Evolutionary conservation across 1,140 invertebrate species (phyloP), one percentile per base, ranked within the genome.

Genomic region (Atopsyche davidsoni): DNA sequence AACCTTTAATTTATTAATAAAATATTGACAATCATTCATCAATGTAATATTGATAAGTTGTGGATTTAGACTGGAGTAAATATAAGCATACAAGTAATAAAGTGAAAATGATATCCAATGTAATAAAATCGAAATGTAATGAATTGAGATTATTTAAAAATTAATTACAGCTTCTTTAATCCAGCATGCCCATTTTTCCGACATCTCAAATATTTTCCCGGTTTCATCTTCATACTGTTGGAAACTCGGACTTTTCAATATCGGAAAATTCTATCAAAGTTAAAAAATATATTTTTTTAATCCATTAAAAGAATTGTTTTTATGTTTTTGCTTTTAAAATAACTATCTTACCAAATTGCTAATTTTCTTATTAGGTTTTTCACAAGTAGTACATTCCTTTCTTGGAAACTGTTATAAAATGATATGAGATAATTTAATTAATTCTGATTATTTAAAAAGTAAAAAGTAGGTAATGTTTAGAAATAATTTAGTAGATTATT

Each of bases 201-300:
- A 32, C 36, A 46, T 38, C 45, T 46, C 32, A 46, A 46, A 23
- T 46, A 46, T 23, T 46, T 46, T 35, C 45, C 36, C 18, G 36
- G 45, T 11, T 24, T 21, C 17, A 35, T 38, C 25, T 46, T 35
- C n/a, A n/a, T n/a, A n/a, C n/a, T n/a, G n/a, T n/a, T n/a, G n/a
- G n/a, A n/a, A n/a, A n/a, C n/a, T n/a, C n/a, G n/a, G n/a, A n/a
- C n/a, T n/a, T n/a, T n/a, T n/a, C n/a, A n/a, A n/a, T n/a, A n/a
- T n/a, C n/a, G n/a, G n/a, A n/a, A n/a, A n/a, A n/a, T n/a, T n/a
- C n/a, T n/a, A n/a, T n/a, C n/a, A n/a, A n/a, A n/a, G n/a, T n/a
- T n/a, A n/a, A n/a, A n/a, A n/a, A n/a, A n/a, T n/a, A n/a, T n/a
- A n/a, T n/a, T n/a, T n/a, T n/a, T n/a, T n/a, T n/a, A n/a, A n/a